phyloP scores from a whole-genome alignment of 1,140 invertebrate genomes.

The Drosophila nigromelanica region DNA sequence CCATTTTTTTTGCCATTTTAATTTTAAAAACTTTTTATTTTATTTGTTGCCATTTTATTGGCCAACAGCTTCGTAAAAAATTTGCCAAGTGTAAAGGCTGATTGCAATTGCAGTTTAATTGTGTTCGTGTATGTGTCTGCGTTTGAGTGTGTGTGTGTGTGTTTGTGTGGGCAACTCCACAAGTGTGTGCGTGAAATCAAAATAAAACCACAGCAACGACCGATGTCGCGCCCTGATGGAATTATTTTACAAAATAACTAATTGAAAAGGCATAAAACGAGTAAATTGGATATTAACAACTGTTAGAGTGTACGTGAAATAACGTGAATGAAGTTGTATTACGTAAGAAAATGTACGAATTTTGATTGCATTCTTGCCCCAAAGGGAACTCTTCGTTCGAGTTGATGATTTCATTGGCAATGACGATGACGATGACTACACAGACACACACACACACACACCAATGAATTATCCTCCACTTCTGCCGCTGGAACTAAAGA shows the following conservation, averaged over 20 bases:
- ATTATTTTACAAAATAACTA: constrained; percentile 54
- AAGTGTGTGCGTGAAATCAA: constrained; percentile 78
- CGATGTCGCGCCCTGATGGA: constrained; percentile 65
- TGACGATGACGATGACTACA: constrained; percentile 63
- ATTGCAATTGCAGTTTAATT: constrained; percentile 10
- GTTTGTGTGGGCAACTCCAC: constrained; percentile 59
- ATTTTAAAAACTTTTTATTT: constrained; percentile 12
- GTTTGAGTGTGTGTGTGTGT: constrained; percentile 12
- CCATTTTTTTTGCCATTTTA: constrained; percentile 13
- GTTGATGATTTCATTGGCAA: constrained; percentile 74
- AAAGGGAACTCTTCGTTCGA: constrained; percentile 45
- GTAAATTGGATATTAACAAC: constrained; percentile 9
- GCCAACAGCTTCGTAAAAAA: constrained; percentile 7
- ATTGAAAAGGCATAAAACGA: constrained; percentile 45
- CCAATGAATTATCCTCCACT: constrained; percentile 38
- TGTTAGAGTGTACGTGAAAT: constrained; percentile 54
- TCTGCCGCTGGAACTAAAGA: constrained; percentile 17
- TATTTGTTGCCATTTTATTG: constrained; percentile 6
- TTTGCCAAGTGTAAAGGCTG: constrained; percentile 3
- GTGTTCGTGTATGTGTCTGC: constrained; percentile 3
- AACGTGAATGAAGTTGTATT: constrained; percentile 50
- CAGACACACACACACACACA: constrained; percentile 24
- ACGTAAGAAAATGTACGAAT: constrained; percentile 65
- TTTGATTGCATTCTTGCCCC: constrained; percentile 62
- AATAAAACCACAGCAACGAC: constrained; percentile 61